Evolutionary conservation across 1,140 invertebrate species (phyloP), one percentile per base, ranked within the genome.

Genomic region (Drusus annulatus): DNA sequence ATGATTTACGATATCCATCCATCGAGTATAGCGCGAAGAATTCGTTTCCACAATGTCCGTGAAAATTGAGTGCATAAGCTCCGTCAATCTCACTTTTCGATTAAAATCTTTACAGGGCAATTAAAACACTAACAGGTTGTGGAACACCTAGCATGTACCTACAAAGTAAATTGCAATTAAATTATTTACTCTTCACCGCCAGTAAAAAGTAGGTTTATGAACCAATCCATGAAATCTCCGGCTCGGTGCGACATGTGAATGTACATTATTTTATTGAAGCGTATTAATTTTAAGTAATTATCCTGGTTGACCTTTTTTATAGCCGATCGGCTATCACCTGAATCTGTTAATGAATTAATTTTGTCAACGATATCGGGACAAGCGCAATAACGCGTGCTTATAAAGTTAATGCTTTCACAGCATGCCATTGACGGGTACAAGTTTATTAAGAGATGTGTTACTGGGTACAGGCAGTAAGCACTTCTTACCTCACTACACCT

Each of bases 71-170:
- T 36, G 31, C 31, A 28, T 28, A 36, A 6, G 31, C 31, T 36
- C 0, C 31, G 7, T 36, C 76, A 73, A 80, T 82, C 78, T 79
- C 78, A 65, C 77, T 77, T 79, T 79, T 75, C 81, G 81, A 82
- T 82, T 79, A 82, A 82, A 82, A 82, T 82, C 81, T 28, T 28
- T 82, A 79, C 75, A 79, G 50, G 76, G 71, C 77, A 81, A 81
- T 81, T 81, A 81, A 81, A 73, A 79, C 23, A 25, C 58, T 79
- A 78, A 82, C 76, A 31, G 76, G 81, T 78, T 79, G 50, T 28
- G 50, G 62, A 77, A 77, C 58, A 77, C n/a, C 36, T 62, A 63
- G n/a, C 71, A 21, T 21, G 54, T 58, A 58, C 54, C 54, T 31
- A 28, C 31, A 7, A 7, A n/a, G 21, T 25, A 25, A 65, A 28